Percentiles rank a stretch among this genome's conserved stretches.
These are phyloP conservation scores for Phymastichus coffea DNA, from an alignment of 1,140 invertebrate genomes.

Conservation along the genomic window DNA sequence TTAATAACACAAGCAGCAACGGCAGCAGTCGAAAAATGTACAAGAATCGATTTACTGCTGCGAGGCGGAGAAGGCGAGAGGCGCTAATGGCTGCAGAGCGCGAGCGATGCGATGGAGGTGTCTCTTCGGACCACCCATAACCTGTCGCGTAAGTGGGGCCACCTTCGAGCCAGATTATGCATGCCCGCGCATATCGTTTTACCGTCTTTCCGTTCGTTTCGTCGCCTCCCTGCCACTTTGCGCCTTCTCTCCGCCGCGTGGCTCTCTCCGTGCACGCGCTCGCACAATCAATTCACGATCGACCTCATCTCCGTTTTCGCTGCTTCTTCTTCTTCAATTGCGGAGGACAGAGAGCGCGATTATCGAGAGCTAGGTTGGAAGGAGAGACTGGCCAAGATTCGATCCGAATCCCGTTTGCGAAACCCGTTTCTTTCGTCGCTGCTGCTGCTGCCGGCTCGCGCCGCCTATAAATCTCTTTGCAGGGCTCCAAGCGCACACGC, in stretches of 20 bases:
- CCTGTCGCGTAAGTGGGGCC: slow-evolving; percentile 38
- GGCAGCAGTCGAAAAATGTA: not conserved
- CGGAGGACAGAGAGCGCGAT: slow-evolving; percentile 2
- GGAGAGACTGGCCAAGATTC: too few relatives aligned
- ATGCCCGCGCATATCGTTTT: too few relatives aligned
- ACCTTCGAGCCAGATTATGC: slow-evolving; percentile 13
- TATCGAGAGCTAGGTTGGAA: slow-evolving; percentile 3
- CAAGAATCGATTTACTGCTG: not conserved
- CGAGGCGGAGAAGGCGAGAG: not conserved
- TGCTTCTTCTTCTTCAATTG: too few relatives aligned
- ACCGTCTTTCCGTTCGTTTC: too few relatives aligned
- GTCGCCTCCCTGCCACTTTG: too few relatives aligned
- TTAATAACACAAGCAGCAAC: too few relatives aligned
- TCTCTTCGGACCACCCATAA: slow-evolving; percentile 43
- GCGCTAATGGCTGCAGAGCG: not conserved
- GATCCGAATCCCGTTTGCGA: slow-evolving; percentile 43
- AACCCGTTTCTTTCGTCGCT: slow-evolving; percentile 25
- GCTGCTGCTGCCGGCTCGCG: too few relatives aligned
- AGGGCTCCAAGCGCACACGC: slow-evolving; percentile 31
- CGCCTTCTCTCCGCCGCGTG: too few relatives aligned
- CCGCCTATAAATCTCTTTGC: slow-evolving; percentile 35
- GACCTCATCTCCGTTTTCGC: not conserved
- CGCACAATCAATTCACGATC: slow-evolving; percentile 25
- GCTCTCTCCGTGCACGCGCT: too few relatives aligned
- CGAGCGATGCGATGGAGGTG: slow-evolving; percentile 30